Evolutionary conservation across 2,113 vertebrate species (phyloP).

Genomic region (Nannospalax galili): DNA sequence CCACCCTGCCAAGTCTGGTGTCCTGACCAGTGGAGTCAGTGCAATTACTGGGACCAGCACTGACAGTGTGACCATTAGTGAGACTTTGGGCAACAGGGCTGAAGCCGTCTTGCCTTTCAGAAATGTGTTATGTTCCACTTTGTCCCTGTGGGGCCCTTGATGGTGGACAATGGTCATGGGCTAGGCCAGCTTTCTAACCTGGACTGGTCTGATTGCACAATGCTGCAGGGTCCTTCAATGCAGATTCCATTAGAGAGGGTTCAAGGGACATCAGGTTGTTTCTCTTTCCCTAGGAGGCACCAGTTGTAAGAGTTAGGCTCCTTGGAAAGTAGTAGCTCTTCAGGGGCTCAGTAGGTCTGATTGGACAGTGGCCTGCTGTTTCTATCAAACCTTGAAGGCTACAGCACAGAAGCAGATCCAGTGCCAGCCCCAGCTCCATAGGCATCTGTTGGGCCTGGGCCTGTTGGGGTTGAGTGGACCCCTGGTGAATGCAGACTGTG

Average conservation of each 20-base stretch:
- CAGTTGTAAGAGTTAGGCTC: neutral
- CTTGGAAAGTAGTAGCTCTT: neutral
- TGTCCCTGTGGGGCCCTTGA: neutral
- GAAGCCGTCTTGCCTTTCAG: neutral
- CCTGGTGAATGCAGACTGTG: neutral
- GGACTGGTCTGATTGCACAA: neutral
- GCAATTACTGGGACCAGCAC: no score
- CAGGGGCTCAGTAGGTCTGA: neutral
- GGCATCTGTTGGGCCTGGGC: neutral
- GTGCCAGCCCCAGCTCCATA: neutral
- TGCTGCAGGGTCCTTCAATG: fast-evolving
- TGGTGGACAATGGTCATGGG: neutral
- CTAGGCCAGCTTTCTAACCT: neutral
- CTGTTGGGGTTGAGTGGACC: neutral
- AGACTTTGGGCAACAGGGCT: neutral
- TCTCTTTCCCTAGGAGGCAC: neutral
- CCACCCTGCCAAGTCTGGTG: neutral
- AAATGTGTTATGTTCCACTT: fast-evolving
- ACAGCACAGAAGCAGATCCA: neutral
- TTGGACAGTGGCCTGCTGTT: neutral
- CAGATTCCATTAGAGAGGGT: neutral
- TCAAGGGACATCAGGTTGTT: neutral
- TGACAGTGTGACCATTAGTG: neutral
- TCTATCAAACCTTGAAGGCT: neutral
- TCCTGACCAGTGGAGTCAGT: neutral